These are phyloP conservation scores for Megalops atlanticus DNA, from an alignment of 2,113 vertebrate genomes.

Conservation along the genomic window DNA sequence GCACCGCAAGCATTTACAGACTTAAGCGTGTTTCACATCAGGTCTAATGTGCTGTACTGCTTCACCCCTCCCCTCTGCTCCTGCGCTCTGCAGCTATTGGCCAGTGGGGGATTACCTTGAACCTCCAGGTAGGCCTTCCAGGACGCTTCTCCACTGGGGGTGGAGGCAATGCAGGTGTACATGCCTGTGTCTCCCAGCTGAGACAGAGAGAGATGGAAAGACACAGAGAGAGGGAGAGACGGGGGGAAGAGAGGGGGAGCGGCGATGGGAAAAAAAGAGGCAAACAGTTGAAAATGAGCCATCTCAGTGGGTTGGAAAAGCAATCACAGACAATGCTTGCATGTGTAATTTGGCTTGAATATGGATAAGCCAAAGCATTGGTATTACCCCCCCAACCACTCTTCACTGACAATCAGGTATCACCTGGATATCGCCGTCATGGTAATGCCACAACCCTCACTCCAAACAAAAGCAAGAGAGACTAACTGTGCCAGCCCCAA, in stretches of 20 bases:
- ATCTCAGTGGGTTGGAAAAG: no score
- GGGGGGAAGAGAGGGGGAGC: not conserved
- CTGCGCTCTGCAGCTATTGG: not conserved
- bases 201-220: constrained; percentile 44
- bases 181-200: constrained; percentile 92
- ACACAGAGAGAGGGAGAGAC: constrained; percentile 22
- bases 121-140: constrained; percentile 95
- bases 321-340: no score
- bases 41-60: constrained; percentile 22
- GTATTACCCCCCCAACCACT: not conserved
- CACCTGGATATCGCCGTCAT: constrained; percentile 46
- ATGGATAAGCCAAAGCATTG: not conserved
- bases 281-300: not conserved
- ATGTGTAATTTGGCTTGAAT: not conserved
- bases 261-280: no score
- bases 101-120: constrained; percentile 81
- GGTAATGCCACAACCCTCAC: constrained; percentile 49
- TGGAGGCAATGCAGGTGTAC: constrained; percentile 93
- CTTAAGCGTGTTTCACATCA: constrained; percentile 33
- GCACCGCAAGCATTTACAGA: constrained; percentile 28
- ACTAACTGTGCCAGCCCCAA: no score
- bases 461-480: constrained; percentile 30
- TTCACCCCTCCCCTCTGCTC: not conserved
- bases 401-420: constrained; percentile 42
- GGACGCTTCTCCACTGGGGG: constrained; percentile 91